Conservation (phyloP, 2,888 invertebrate genomes). For the Barypeithes pellucidus region DNA sequence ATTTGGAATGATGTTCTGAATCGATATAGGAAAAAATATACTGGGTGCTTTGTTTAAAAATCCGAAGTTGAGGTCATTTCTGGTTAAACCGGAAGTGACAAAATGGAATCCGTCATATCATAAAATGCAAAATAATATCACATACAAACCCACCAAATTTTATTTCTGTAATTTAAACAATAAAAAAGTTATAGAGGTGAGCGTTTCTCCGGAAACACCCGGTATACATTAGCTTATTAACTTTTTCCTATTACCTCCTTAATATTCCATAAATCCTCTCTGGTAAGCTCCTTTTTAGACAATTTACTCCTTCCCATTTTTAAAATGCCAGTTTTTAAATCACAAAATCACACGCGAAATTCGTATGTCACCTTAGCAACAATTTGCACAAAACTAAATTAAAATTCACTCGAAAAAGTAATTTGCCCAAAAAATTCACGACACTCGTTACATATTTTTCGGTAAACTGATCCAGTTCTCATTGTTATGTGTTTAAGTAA, state of each 20-base stretch:
- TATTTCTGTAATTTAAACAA: too few relatives aligned
- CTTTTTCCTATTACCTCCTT: conserved; percentile 56
- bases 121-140: too few relatives aligned
- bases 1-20: too few relatives aligned
- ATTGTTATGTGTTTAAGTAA: conserved; percentile 59
- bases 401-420: conserved; percentile 28
- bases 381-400: conserved; percentile 32
- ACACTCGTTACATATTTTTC: conserved; percentile 38
- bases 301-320: conserved; percentile 53
- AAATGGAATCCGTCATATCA: too few relatives aligned
- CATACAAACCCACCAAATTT: too few relatives aligned
- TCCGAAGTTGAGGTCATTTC: too few relatives aligned
- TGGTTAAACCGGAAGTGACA: too few relatives aligned
- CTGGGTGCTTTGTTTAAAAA: too few relatives aligned
- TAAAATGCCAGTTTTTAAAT: conserved; percentile 5
- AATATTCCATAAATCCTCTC: conserved; percentile 56
- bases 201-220: too few relatives aligned
- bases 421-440: conserved; percentile 36
- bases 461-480: conserved; percentile 36
- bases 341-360: conserved; percentile 33
- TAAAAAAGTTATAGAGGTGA: too few relatives aligned
- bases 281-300: conserved; percentile 55
- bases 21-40: too few relatives aligned
- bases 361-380: conserved; percentile 30
- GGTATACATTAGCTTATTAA: background rate